phyloP scores from a whole-genome alignment of 2,113 vertebrate species.

The Eurystomus gularis region DNA sequence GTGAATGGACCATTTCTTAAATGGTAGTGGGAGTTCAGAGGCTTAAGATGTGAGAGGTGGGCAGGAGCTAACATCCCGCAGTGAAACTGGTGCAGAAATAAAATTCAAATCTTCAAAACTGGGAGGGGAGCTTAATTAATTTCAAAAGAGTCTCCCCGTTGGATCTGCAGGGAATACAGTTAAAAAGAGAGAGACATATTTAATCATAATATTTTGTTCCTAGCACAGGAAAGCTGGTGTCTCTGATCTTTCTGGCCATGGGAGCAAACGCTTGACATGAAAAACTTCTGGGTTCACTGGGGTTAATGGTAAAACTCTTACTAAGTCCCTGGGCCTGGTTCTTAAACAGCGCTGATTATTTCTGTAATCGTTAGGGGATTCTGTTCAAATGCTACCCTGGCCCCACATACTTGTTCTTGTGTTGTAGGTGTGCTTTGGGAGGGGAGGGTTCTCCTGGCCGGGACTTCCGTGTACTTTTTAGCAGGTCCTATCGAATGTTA shows the following conservation, averaged over 20 bases:
- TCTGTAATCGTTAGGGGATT: background rate
- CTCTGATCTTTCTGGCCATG: background rate
- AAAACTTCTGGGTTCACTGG: background rate
- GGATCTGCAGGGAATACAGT: background rate
- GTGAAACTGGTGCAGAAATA: background rate
- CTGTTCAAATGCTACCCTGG: background rate
- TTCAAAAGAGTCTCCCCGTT: background rate
- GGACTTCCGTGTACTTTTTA: background rate
- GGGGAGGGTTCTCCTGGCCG: background rate
- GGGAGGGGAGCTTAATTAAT: background rate
- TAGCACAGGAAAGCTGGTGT: background rate
- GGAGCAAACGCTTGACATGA: background rate
- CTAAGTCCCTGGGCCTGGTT: background rate
- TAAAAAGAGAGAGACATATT: background rate
- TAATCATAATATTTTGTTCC: background rate
- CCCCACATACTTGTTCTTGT: background rate
- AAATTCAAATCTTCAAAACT: background rate
- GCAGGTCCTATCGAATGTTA: background rate
- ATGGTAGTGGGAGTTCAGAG: background rate
- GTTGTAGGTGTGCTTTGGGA: background rate
- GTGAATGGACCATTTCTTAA: background rate
- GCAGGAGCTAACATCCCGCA: background rate
- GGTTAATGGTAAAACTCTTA: background rate
- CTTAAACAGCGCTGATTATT: background rate
- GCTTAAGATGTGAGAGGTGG: background rate